Base-by-base conservation (phyloP, 2,888 invertebrate species). In the Octodonta nipae region DNA sequence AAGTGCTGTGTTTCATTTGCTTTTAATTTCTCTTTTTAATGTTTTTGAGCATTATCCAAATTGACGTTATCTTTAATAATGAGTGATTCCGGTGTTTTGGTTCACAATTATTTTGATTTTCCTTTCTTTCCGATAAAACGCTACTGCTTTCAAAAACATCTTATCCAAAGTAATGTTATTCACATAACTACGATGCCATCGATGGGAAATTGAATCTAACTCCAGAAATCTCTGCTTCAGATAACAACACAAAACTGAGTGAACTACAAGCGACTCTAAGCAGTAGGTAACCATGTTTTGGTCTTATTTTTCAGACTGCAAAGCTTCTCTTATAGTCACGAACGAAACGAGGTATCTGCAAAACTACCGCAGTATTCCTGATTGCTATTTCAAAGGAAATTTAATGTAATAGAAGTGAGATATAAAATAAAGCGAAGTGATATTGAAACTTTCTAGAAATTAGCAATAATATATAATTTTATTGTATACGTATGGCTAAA, bases 201-300 rank as follows among this genome's bases (percentile, higher is more conserved):
- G 14, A 34, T 34, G 37, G 46, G 44, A 46, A 46, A 46, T 46
- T 46, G 46, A 46, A 46, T 43, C 36, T 31, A 33, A 35, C 10
- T 22, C 11, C n/a, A 32, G 30, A 31, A 36, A 35, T 37, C 43
- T 35, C 37, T 37, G 32, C 36, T n/a, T 10, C 10, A 22, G 22
- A 22, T 10, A 22, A 22, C 22, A 11, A 22, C 30, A 35, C 39
- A 36, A 38, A 40, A 11, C n/a, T 11, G 11, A 22, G n/a, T 4
- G 10, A 2, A 11, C n/a, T n/a, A 22, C 22, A 22, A 11, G 22
- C n/a, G 22, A 22, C n/a, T 10, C 22, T n/a, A 11, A 11, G 11
- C 22, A n/a, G 2, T 22, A 22, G 10, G 22, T 22, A 11, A n/a
- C 22, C 22, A 11, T 11, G 2, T 22, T 10, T n/a, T 10, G 22